Evolutionary conservation across 2,113 vertebrate genomes (phyloP).

Genomic region (Raja brachyura): DNA sequence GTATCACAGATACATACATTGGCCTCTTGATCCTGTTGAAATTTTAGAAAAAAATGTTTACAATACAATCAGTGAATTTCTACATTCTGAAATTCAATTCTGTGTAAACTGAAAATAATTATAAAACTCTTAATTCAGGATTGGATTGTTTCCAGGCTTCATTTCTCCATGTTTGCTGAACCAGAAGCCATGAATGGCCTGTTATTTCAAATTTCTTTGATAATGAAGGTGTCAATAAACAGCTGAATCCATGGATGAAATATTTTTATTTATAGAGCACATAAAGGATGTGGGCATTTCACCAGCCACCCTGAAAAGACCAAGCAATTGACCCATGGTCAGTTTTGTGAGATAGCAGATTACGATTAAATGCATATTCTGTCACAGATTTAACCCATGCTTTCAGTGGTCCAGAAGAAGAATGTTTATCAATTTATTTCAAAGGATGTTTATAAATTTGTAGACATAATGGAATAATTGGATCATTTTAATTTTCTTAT

Average conservation of each 20-base stretch:
- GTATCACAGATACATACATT: no score
- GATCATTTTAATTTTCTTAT: slow-evolving; percentile 28
- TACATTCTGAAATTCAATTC: slow-evolving; percentile 5
- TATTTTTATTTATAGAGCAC: neutral
- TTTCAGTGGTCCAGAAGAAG: neutral
- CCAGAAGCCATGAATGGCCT: neutral
- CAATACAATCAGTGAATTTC: neutral
- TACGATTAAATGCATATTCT: neutral
- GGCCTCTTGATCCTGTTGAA: neutral
- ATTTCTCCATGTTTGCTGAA: neutral
- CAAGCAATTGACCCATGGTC: neutral
- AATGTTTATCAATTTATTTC: neutral
- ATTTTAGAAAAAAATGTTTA: neutral
- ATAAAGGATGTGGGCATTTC: neutral
- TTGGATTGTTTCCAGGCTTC: neutral
- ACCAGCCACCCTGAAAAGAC: neutral
- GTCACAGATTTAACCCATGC: neutral
- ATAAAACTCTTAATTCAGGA: neutral
- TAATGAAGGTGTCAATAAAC: neutral
- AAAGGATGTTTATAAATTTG: neutral
- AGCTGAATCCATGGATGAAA: neutral
- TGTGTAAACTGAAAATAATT: neutral
- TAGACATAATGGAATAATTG: neutral
- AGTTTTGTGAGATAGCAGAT: neutral
- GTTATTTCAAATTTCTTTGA: neutral